Conservation (phyloP, 2,888 invertebrate species). For the Imbricaverruca yamaguchii region DNA sequence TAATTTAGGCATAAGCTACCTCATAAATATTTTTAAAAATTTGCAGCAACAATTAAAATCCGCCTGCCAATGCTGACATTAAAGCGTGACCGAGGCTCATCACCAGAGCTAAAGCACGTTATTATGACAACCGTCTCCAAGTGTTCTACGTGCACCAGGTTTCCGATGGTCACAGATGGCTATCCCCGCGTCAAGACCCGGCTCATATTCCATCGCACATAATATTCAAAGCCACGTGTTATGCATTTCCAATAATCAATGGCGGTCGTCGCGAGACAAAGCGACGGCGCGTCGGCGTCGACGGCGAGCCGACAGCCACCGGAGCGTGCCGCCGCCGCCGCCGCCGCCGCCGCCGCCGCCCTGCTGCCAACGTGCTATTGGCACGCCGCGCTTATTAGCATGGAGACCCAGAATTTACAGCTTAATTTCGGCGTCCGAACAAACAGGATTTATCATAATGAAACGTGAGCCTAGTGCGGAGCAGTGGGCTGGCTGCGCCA, state of each 20-base stretch:
- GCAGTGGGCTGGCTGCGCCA: not conserved
- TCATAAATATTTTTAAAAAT: too few relatives aligned
- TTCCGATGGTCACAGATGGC: too few relatives aligned
- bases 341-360: not conserved
- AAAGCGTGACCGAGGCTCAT: too few relatives aligned
- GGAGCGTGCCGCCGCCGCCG: not conserved
- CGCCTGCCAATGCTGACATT: too few relatives aligned
- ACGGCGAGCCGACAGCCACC: not conserved
- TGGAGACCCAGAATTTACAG: not conserved
- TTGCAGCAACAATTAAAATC: too few relatives aligned
- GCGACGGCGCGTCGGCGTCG: not conserved
- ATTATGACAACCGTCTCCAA: too few relatives aligned
- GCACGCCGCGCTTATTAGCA: conserved; percentile 12
- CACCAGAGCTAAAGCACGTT: too few relatives aligned
- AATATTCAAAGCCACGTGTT: not conserved
- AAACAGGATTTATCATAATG: conserved; percentile 18
- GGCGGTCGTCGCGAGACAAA: not conserved
- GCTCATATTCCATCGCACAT: not conserved
- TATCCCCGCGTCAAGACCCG: too few relatives aligned
- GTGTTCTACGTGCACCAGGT: too few relatives aligned
- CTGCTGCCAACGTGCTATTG: not conserved
- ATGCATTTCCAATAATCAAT: conserved; percentile 14
- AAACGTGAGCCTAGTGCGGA: not conserved
- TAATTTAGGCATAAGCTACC: too few relatives aligned
- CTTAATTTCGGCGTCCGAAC: not conserved